Conservation (phyloP, 1,140 invertebrate species). For the Meteorus sp. region DNA sequence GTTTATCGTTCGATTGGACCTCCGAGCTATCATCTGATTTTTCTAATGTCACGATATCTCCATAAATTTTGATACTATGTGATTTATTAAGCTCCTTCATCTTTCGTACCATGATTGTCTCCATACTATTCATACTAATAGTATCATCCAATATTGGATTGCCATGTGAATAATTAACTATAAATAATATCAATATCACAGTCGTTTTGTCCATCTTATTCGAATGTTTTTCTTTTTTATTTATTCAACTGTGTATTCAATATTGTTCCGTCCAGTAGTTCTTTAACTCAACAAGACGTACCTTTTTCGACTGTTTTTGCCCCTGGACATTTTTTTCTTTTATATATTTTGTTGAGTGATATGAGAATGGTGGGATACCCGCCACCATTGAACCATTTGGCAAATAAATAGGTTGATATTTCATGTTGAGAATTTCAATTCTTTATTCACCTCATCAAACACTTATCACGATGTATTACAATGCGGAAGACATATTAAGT, state of each 20-base stretch:
- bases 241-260: background rate
- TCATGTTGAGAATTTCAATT: conserved; percentile 55
- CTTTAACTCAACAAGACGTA: conserved; percentile 12
- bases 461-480: conserved; percentile 40
- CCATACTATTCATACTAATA: conserved; percentile 30
- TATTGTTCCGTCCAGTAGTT: background rate
- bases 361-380: conserved; percentile 42
- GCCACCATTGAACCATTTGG: conserved; percentile 54
- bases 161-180: conserved; percentile 19
- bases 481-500: conserved; percentile 28
- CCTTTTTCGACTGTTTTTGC: conserved; percentile 50
- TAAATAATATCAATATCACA: conserved; percentile 33
- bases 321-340: conserved; percentile 49
- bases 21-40: conserved; percentile 35
- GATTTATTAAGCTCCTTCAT: conserved; percentile 47
- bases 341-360: conserved; percentile 45
- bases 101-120: conserved; percentile 38
- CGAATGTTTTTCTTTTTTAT: background rate
- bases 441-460: conserved; percentile 22
- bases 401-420: conserved; percentile 41
- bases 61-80: conserved; percentile 43
- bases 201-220: conserved; percentile 32
- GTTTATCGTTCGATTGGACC: conserved; percentile 9
- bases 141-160: conserved; percentile 20
- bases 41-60: conserved; percentile 47